Conservation (phyloP, 2,113 vertebrate genomes). For the Galemys pyrenaicus region DNA sequence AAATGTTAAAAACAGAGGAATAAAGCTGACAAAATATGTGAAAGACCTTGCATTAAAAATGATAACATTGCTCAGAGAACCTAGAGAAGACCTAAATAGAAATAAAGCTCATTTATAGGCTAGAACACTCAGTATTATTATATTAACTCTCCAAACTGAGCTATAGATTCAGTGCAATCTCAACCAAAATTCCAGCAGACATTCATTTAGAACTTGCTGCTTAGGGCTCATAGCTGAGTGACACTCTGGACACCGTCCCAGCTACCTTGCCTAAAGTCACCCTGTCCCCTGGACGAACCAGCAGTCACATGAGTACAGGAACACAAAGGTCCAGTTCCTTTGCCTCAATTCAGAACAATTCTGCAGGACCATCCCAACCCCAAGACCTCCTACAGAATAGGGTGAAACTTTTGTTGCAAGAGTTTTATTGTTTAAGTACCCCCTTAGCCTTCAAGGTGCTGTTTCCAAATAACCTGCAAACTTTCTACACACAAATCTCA, state of each 20-base stretch:
- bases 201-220: neutral
- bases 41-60: too few species aligned
- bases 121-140: neutral
- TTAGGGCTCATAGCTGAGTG: neutral
- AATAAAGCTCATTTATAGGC: neutral
- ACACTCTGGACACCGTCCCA: neutral
- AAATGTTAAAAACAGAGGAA: too few species aligned
- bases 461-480: neutral
- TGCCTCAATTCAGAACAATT: neutral
- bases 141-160: neutral
- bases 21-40: too few species aligned
- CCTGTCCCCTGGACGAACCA: neutral
- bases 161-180: neutral
- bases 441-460: too few species aligned
- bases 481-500: neutral
- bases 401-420: neutral
- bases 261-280: neutral
- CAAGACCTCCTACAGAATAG: neutral
- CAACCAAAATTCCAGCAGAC: neutral
- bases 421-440: neutral
- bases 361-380: too few species aligned
- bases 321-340: neutral
- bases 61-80: neutral
- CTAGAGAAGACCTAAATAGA: neutral
- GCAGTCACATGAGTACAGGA: neutral